Evolutionary conservation across 2,888 invertebrate genomes (phyloP).

Genomic region (Empis livida): DNA sequence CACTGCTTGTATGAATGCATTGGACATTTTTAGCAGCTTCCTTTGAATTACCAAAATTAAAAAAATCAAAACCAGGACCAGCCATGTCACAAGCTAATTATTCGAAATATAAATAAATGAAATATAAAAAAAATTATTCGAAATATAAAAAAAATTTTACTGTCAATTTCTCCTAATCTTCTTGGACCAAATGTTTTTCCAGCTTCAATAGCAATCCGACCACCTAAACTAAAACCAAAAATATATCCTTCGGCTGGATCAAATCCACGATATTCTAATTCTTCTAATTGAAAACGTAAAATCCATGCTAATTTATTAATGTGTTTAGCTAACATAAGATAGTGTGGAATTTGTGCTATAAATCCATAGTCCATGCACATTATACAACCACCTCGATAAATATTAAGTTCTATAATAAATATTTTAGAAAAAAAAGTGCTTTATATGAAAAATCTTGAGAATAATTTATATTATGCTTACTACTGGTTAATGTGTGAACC

Average conservation of each 20-base stretch:
- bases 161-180: slow-evolving; percentile 16
- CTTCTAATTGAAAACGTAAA: slow-evolving; percentile 13
- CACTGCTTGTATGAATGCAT: slow-evolving; percentile 18
- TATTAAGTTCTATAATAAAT: slow-evolving; percentile 12
- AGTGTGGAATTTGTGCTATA: slow-evolving; percentile 14
- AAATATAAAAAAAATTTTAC: slow-evolving; percentile 5
- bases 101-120: background rate
- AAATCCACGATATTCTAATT: slow-evolving; percentile 14
- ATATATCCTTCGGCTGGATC: slow-evolving; percentile 15
- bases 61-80: slow-evolving; percentile 18
- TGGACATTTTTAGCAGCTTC: slow-evolving; percentile 18
- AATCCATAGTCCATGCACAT: slow-evolving; percentile 19
- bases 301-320: slow-evolving; percentile 12
- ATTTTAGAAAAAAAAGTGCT: too few relatives aligned
- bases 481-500: slow-evolving; percentile 13
- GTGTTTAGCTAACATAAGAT: slow-evolving; percentile 13
- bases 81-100: slow-evolving; percentile 18
- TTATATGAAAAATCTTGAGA: too few relatives aligned
- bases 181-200: slow-evolving; percentile 14
- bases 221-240: slow-evolving; percentile 20
- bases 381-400: slow-evolving; percentile 16
- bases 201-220: slow-evolving; percentile 16
- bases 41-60: slow-evolving; percentile 15
- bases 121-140: background rate
- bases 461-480: slow-evolving; percentile 9